Base-by-base conservation (phyloP, 2,797 vertebrate species). In the Microctenopoma lineatum region DNA sequence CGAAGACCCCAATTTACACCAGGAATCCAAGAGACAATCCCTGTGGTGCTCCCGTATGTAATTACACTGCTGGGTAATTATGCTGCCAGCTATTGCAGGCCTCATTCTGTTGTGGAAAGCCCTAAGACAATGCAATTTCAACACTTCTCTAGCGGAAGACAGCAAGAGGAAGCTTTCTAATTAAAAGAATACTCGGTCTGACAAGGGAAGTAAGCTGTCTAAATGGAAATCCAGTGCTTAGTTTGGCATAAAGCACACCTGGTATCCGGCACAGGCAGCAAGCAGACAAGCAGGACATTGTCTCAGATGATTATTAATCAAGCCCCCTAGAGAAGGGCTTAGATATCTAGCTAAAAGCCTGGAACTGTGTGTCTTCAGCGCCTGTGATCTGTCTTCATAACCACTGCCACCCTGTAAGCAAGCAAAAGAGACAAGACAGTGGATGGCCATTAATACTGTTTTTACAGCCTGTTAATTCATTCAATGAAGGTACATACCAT, bases 51-150 rank as follows among this genome's bases (percentile, higher is more conserved):
- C 50, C 86, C 67, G 73, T 89, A 63, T 88, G 87, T 94, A 93
- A 94, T 94, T 91, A 94, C 90, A 91, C 89, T 81, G 79, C 78
- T 75, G 81, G 84, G 83, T 92, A 92, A 94, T 94, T 92, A 93
- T 80, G 71, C 88, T 76, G 81, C 81, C 80, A 80, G 89, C 85
- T 55, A 84, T 68, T 75, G 84, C 87, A 86, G 83, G 73, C 78
- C 73, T 75, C 68, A 68, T 81, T 89, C 70, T 85, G 89, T 77
- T 83, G 83, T 87, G 80, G 84, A 87, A 90, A 87, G 83, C 88
- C 80, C 70, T 66, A 70, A 89, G 88, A 91, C 88, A 81, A 87
- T 90, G 79, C 74, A 75, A 81, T 90, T 84, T 87, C 82, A 82
- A 83, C 84, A 74, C 75, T 67, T 66, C 50, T 79, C 72, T 58